Percentiles rank a stretch among this genome's conserved stretches.
Evolutionary conservation across 2,888 invertebrate genomes (phyloP).

Genomic region (Eupithecia inturbata): DNA sequence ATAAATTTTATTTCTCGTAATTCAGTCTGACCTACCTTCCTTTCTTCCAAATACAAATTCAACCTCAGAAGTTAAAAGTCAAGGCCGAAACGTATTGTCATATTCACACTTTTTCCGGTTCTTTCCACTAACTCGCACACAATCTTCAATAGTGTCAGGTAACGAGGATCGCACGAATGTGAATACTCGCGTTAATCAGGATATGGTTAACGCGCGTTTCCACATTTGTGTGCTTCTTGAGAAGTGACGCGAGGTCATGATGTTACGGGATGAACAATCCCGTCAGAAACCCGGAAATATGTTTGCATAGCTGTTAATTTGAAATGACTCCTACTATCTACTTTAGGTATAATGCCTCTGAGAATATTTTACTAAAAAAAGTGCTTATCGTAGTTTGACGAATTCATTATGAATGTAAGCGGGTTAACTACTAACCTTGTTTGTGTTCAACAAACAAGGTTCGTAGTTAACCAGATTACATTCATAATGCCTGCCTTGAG

Average conservation of each 20-base stretch:
- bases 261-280: neutral
- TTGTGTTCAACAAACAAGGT: too few relatives aligned
- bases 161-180: neutral
- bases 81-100: neutral
- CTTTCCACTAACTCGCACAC: neutral
- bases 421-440: too few relatives aligned
- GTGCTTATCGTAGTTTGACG: too few relatives aligned
- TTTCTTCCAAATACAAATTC: neutral
- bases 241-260: neutral
- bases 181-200: neutral
- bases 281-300: neutral
- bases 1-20: neutral
- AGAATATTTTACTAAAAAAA: too few relatives aligned
- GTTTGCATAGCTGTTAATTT: neutral
- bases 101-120: neutral
- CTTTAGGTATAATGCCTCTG: too few relatives aligned
- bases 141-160: neutral
- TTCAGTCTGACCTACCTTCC: neutral
- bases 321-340: neutral
- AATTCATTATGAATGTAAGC: too few relatives aligned
- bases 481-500: too few relatives aligned
- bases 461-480: too few relatives aligned
- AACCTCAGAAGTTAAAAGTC: neutral
- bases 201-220: neutral
- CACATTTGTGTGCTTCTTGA: constrained; percentile 10